phyloP scores from a whole-genome alignment of 2,888 invertebrate genomes.

The Rhyacophila evoluta region DNA sequence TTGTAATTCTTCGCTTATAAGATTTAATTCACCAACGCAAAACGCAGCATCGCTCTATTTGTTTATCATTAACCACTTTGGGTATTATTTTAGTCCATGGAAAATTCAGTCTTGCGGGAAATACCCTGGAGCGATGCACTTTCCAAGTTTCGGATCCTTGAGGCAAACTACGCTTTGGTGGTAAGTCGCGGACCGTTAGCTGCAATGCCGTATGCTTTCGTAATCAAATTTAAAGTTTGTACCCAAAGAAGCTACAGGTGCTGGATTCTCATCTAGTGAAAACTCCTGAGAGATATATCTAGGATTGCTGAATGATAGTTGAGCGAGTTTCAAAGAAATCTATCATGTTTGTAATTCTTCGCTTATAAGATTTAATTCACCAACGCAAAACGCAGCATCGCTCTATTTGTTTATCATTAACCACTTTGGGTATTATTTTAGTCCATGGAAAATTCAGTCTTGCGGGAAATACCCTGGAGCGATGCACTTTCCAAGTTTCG shows the following conservation, averaged over 20 bases:
- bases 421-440: not conserved
- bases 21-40: no score
- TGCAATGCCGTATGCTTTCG: not conserved
- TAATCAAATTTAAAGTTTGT: constrained; percentile 14
- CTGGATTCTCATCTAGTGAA: not conserved
- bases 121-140: not conserved
- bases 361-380: no score
- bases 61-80: not conserved
- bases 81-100: not conserved
- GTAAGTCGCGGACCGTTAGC: not conserved
- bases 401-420: not conserved
- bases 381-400: not conserved
- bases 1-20: no score
- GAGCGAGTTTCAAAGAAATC: no score
- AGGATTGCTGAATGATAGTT: not conserved
- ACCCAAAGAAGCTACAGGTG: not conserved
- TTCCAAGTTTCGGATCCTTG: not conserved
- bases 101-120: not conserved
- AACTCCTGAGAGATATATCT: not conserved
- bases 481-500: not conserved
- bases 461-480: not conserved
- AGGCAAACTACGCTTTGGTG: not conserved
- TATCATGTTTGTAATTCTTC: no score
- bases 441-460: not conserved
- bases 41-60: not conserved